Evolutionary conservation across 1,140 invertebrate genomes (phyloP).

Genomic region (Drosophila tristis): DNA sequence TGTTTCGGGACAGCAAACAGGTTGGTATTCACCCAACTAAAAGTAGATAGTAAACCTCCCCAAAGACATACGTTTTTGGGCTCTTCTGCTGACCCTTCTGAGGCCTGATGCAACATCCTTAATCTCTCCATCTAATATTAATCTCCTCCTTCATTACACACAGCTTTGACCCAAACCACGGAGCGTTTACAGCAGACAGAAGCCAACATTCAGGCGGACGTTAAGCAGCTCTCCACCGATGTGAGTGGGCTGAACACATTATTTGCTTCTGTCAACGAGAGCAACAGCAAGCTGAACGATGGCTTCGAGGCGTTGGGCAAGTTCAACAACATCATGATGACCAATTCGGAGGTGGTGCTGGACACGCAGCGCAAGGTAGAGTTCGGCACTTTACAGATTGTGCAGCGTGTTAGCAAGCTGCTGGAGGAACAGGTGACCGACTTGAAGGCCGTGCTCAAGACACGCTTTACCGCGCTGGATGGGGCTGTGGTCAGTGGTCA

Average conservation of each 20-base stretch:
- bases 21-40: slow-evolving; percentile 36
- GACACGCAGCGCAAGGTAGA: slow-evolving; percentile 93
- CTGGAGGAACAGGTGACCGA: slow-evolving; percentile 88
- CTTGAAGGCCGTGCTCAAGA: slow-evolving; percentile 88
- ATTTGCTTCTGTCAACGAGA: slow-evolving; percentile 86
- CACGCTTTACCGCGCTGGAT: slow-evolving; percentile 89
- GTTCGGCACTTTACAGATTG: slow-evolving; percentile 93
- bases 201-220: slow-evolving; percentile 58
- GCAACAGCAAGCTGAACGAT: slow-evolving; percentile 85
- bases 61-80: neutral
- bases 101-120: neutral
- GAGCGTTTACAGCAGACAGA: slow-evolving; percentile 81
- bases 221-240: slow-evolving; percentile 85
- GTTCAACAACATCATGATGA: slow-evolving; percentile 91
- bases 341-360: slow-evolving; percentile 93
- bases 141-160: neutral
- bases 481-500: slow-evolving; percentile 90
- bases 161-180: slow-evolving; percentile 78
- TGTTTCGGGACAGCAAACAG: slow-evolving; percentile 53
- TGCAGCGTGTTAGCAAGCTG: slow-evolving; percentile 91
- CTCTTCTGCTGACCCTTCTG: too few relatives aligned
- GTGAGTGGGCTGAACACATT: slow-evolving; percentile 70
- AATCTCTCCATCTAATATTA: neutral
- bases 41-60: neutral
- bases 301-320: slow-evolving; percentile 87